These are phyloP conservation scores for Hepsetus odoe DNA, from an alignment of 2,113 vertebrate genomes.

Conservation along the genomic window DNA sequence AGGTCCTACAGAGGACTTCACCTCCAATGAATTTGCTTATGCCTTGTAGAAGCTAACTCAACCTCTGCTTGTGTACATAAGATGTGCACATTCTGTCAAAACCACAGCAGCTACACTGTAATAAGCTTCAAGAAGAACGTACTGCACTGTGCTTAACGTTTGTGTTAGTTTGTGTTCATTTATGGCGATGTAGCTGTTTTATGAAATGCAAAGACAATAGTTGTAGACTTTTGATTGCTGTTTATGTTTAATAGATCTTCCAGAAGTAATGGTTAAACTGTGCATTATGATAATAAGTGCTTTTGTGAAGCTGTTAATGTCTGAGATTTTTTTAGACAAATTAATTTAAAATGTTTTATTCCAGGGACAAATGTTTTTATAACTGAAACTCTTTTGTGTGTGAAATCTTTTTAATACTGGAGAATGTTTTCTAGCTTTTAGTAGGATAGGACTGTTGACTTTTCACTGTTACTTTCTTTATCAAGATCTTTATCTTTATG, in stretches of 20 bases:
- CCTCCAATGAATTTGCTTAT: background rate
- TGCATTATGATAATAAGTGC: background rate
- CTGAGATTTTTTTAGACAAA: background rate
- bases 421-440: no score
- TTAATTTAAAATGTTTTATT: background rate
- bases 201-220: background rate
- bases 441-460: no score
- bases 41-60: background rate
- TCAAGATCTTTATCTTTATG: no score
- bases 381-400: background rate
- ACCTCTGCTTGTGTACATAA: background rate
- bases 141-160: slow-evolving; percentile 1
- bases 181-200: background rate
- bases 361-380: background rate
- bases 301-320: background rate
- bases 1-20: background rate
- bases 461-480: no score
- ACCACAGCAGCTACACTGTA: slow-evolving; percentile 4
- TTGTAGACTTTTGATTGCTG: background rate
- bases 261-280: background rate
- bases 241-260: background rate
- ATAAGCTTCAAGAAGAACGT: background rate
- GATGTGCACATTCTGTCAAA: background rate
- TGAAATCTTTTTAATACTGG: background rate
- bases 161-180: background rate